A percentile compares a stretch with the other conserved stretches of the same genome.
phyloP scores from a whole-genome alignment of 2,888 invertebrate species.

The Digitonthophagus gazella region DNA sequence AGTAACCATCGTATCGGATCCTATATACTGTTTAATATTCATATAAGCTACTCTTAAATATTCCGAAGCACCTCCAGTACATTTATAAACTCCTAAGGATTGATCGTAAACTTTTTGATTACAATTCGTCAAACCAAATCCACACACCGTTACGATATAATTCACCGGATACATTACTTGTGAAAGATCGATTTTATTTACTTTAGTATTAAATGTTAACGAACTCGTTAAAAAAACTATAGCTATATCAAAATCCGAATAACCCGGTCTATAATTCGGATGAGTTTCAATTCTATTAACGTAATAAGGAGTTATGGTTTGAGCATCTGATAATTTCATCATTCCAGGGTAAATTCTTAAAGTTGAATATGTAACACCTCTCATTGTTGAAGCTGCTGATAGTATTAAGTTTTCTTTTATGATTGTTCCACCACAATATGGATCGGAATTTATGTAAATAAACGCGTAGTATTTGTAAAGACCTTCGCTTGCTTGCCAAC shows the following conservation, averaged over 20 bases:
- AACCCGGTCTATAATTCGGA: background rate
- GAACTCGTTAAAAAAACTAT: background rate
- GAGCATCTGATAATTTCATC: background rate
- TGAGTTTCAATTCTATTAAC: background rate
- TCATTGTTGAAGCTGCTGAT: background rate
- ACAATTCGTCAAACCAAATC: background rate
- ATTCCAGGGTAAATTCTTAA: background rate
- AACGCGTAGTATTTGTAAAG: background rate
- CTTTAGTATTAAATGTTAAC: background rate
- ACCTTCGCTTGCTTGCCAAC: background rate
- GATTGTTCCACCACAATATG: background rate
- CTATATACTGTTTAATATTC: background rate
- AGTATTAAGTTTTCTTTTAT: background rate
- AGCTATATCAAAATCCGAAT: background rate
- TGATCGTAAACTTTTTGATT: background rate
- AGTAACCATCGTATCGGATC: background rate
- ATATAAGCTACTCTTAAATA: background rate
- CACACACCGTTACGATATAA: background rate
- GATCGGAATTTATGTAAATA: background rate
- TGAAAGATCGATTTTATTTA: background rate
- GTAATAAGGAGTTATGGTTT: background rate
- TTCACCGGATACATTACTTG: background rate
- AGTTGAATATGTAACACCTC: background rate
- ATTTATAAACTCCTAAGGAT: too few species aligned
- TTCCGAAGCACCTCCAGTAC: background rate